These are phyloP conservation scores for Nemotelus nigrinus DNA, from an alignment of 2,888 invertebrate species.

Conservation along the genomic window DNA sequence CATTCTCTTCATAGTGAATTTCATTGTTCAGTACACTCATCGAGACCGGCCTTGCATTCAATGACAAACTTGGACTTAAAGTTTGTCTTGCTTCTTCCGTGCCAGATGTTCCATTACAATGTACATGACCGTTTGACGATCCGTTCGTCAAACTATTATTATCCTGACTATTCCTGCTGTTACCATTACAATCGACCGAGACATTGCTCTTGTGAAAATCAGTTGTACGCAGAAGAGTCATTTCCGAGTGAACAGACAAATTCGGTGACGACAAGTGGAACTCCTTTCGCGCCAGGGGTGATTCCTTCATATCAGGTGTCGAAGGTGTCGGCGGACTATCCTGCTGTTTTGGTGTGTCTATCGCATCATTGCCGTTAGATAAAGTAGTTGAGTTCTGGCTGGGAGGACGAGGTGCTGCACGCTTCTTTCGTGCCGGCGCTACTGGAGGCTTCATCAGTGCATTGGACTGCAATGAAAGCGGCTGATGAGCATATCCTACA, in stretches of 20 bases:
- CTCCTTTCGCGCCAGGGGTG: slow-evolving; percentile 57
- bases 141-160: slow-evolving; percentile 49
- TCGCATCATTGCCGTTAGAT: slow-evolving; percentile 26
- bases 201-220: slow-evolving; percentile 52
- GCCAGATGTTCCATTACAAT: slow-evolving; percentile 35
- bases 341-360: not conserved
- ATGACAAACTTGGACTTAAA: slow-evolving; percentile 14
- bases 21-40: slow-evolving; percentile 51
- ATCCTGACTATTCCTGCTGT: slow-evolving; percentile 53
- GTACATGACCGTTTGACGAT: slow-evolving; percentile 42
- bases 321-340: not conserved
- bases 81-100: not conserved
- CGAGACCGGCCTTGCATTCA: slow-evolving; percentile 49
- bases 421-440: slow-evolving; percentile 62
- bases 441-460: slow-evolving; percentile 50
- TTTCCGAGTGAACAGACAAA: slow-evolving; percentile 52
- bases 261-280: slow-evolving; percentile 63
- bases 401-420: slow-evolving; percentile 62
- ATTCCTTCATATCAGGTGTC: slow-evolving; percentile 14
- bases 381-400: slow-evolving; percentile 60
- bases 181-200: slow-evolving; percentile 60
- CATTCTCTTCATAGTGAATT: slow-evolving; percentile 40
- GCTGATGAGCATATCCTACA: slow-evolving; percentile 54
- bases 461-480: slow-evolving; percentile 32
- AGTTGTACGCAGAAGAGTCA: slow-evolving; percentile 43